Evolutionary conservation across 1,140 invertebrate genomes (phyloP), one percentile per base, ranked within the genome.

Genomic region (Bombus confusus): DNA sequence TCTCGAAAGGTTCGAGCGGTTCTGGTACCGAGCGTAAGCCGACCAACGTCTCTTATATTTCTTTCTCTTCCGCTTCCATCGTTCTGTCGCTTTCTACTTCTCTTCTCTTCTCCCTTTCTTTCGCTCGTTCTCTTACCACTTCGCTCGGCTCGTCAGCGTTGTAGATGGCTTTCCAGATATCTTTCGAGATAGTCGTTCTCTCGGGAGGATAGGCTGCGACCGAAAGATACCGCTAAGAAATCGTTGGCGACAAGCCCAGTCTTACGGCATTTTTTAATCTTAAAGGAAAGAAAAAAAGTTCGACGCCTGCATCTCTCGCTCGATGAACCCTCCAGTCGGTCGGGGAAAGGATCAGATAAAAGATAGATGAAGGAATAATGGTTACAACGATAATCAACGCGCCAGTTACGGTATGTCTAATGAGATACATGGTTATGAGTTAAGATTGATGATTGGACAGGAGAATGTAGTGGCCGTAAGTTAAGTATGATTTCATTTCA

Each of bases 181-280:
- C 75, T 77, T 64, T 34, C 39, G 37, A 66, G 88, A 87, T 88
- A 81, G 80, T 86, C 79, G 78, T n/a, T 41, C 83, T 41, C 37
- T 22, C 13, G 71, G 62, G 75, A 86, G 83, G 71, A 85, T 64
- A 80, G 75, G 79, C 75, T 83, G 73, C 57, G 79, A 66, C 84
- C 64, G 69, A 77, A 77, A 86, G 80, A 88, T 68, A 80, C 73
- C 69, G 62, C n/a, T 43, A 57, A 62, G 69, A 47, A 89, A 87
- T 64, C 41, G 6, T 15, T 37, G 79, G 47, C 83, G 74, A 79
- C 69, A 72, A 85, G 37, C 37, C 47, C 39, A 47, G 62, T 86
- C 75, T 64, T 66, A 8, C 2, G 73, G 77, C 88, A 89, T 91
- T 89, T 86, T 90, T 89, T 89, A 87, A 89, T 90, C 78, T 59